Evolutionary conservation across 1,140 invertebrate species (phyloP).

Genomic region (Atta cephalotes): DNA sequence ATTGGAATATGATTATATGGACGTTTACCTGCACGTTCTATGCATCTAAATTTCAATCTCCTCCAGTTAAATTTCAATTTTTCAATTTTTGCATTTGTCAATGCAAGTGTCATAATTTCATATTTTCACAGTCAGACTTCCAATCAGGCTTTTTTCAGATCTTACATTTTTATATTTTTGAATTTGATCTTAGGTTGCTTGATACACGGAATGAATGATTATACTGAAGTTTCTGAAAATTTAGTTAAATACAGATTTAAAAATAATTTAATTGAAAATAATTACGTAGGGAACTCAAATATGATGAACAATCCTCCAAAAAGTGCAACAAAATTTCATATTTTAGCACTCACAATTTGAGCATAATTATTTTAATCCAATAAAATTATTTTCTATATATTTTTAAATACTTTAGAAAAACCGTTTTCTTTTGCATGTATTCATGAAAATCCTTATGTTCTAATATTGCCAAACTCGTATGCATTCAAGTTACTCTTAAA

Average conservation of each 20-base stretch:
- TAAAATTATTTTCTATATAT: too few species aligned
- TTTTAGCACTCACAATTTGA: too few species aligned
- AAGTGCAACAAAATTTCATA: too few species aligned
- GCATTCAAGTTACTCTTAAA: conserved; percentile 20
- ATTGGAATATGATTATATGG: not conserved
- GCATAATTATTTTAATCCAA: too few species aligned
- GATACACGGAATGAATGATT: not conserved
- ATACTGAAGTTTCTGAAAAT: too few species aligned
- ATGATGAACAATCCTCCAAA: too few species aligned
- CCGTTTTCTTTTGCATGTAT: not conserved
- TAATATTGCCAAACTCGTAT: not conserved
- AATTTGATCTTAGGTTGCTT: not conserved
- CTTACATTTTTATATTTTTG: not conserved
- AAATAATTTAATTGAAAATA: too few species aligned
- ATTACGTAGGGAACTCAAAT: too few species aligned
- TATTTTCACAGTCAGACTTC: not conserved
- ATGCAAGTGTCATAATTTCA: not conserved
- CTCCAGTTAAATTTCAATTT: not conserved
- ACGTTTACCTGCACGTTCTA: not conserved
- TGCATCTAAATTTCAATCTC: not conserved
- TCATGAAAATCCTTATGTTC: not conserved
- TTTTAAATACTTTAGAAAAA: too few species aligned
- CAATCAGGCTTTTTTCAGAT: not conserved
- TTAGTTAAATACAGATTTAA: too few species aligned
- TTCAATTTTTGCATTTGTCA: not conserved